Base-by-base conservation (phyloP, 2,797 vertebrate species). In the Microctenopoma steveboyesi region DNA sequence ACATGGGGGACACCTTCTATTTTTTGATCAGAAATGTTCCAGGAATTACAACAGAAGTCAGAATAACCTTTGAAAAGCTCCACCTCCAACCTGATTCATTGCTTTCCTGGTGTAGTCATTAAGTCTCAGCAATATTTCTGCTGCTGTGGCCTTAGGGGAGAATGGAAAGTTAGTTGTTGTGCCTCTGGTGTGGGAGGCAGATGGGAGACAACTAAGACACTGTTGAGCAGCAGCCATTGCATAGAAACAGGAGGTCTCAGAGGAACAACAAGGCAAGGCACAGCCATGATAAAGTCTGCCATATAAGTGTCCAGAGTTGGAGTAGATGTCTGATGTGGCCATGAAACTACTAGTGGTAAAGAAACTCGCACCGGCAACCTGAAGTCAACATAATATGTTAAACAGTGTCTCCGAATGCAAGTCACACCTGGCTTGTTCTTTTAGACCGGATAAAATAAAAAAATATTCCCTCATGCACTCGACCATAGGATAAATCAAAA, bases 221-320 rank as follows among this genome's bases (percentile, higher is more conserved):
- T 68, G 79, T 67, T 61, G 75, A 86, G 85, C 64, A 69, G 76
- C 78, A 69, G 75, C 78, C 79, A 88, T 75, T 72, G 69, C 80
- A 74, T 89, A 68, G 86, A 90, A 81, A 91, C 85, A 53, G 56
- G 58, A 54, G 48, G 85, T 86, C 88, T 88, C 90, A 0, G 60
- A 82, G 87, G 89, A 69, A 69, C 86, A 86, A 57, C 72, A 2
- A 57, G 61, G 57, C 57, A 69, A 88, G 91, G 91, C 88, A 90
- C 85, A 76, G 18, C 67, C 74, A 56, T 66, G 78, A 86, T 79
- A 76, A 88, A 82, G 79, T 64, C 72, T 74, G 40, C 63, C 37
- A 25, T 65, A 25, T 67, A 37, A 66, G 59, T 57, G 60, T 63
- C 64, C 64, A 25, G 39, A 35, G 52, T 48, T 58, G 42, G 45